Evolutionary conservation across 2,797 vertebrate species (phyloP).

Genomic region (Rhodeus uyekii): DNA sequence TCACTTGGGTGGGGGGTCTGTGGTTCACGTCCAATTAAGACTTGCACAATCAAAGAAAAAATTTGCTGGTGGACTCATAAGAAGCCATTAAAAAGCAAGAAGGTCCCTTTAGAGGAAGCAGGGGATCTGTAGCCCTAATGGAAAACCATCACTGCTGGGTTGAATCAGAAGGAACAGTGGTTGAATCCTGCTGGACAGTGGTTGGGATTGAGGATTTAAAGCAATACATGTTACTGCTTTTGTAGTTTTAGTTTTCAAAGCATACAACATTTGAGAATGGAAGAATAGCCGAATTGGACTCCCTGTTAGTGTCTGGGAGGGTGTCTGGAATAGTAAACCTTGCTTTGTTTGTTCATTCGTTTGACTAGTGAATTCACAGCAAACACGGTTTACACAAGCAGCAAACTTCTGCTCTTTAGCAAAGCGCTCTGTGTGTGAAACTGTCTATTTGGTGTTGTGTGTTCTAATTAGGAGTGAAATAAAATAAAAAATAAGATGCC

Average conservation of each 20-base stretch:
- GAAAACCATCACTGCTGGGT: neutral
- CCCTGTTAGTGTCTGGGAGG: neutral
- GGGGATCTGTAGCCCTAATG: neutral
- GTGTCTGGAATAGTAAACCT: neutral
- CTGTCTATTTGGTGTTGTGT: too few species aligned
- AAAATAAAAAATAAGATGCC: too few species aligned
- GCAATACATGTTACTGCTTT: neutral
- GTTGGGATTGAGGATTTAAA: neutral
- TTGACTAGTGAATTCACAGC: neutral
- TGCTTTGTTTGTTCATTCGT: neutral
- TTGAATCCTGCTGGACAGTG: conserved; percentile 11
- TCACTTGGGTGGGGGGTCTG: conserved; percentile 38
- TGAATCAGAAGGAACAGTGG: neutral
- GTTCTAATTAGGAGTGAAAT: too few species aligned
- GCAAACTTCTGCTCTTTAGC: too few species aligned
- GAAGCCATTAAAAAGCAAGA: conserved; percentile 10
- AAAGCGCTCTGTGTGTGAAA: too few species aligned
- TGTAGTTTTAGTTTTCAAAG: neutral
- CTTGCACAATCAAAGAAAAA: conserved; percentile 54
- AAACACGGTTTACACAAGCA: too few species aligned
- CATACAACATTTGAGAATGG: conserved; percentile 9
- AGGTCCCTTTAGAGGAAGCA: conserved; percentile 27
- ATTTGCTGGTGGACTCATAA: conserved; percentile 41
- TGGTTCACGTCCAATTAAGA: conserved; percentile 57
- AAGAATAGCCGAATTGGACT: neutral